Conservation (phyloP, 1,140 invertebrate genomes). For the Drosophila kanapiae region DNA sequence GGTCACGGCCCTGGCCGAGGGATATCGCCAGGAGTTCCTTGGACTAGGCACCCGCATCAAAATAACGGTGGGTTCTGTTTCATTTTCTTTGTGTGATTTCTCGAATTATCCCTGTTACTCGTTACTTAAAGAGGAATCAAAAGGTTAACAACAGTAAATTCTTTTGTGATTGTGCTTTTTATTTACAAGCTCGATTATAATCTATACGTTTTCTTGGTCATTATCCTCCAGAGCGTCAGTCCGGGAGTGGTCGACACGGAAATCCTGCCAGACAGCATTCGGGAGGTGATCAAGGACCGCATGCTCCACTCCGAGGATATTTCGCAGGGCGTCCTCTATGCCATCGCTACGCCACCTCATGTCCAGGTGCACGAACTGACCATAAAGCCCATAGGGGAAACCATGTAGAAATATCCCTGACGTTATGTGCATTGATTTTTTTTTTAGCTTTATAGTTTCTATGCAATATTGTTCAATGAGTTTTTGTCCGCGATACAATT, state of each 20-base stretch:
- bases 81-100: not conserved
- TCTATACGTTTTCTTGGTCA: not conserved
- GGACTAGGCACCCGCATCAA: slow-evolving; percentile 88
- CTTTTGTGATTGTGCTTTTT: not conserved
- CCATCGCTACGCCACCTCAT: slow-evolving; percentile 85
- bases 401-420: slow-evolving; percentile 28
- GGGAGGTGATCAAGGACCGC: slow-evolving; percentile 18
- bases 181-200: too few relatives aligned
- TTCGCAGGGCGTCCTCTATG: slow-evolving; percentile 86
- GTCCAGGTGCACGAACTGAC: slow-evolving; percentile 85
- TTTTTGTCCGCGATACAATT: not conserved
- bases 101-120: too few relatives aligned
- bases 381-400: slow-evolving; percentile 76
- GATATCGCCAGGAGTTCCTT: slow-evolving; percentile 88
- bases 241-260: slow-evolving; percentile 87
- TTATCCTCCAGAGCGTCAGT: slow-evolving; percentile 86
- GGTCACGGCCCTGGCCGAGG: slow-evolving; percentile 88
- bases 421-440: not conserved
- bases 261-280: slow-evolving; percentile 79
- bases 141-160: too few relatives aligned
- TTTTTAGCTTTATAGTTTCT: not conserved
- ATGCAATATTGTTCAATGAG: not conserved
- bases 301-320: slow-evolving; percentile 86
- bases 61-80: slow-evolving; percentile 87
- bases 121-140: too few relatives aligned